A percentile compares a stretch with the other conserved stretches of the same genome.
Conservation (phyloP, 2,888 invertebrate genomes). For the Caenorhabditis virilis region DNA sequence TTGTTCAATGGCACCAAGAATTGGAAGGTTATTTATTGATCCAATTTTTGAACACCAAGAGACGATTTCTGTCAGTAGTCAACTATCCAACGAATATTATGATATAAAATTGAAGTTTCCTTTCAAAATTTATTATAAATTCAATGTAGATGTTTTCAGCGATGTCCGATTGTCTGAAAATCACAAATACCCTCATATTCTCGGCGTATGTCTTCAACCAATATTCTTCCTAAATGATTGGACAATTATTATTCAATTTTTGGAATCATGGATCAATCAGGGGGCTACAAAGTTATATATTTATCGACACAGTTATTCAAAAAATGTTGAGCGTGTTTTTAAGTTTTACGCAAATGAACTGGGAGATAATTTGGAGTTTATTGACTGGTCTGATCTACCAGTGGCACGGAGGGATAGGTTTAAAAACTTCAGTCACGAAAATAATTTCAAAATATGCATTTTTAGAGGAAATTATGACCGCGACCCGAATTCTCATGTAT, state of each 20-base stretch:
- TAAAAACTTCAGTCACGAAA: no score
- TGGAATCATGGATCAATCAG: conserved; percentile 44
- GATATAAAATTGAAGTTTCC: no score
- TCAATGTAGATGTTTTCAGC: conserved; percentile 17
- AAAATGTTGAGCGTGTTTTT: conserved; percentile 14
- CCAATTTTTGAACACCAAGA: background rate
- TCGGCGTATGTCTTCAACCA: conserved; percentile 51
- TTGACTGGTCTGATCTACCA: conserved; percentile 31
- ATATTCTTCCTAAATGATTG: conserved; percentile 40
- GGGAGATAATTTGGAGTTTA: conserved; percentile 18
- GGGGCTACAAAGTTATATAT: conserved; percentile 52
- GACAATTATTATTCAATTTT: conserved; percentile 44
- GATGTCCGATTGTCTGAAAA: conserved; percentile 24
- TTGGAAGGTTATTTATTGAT: conserved; percentile 6
- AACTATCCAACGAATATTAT: conserved; percentile 4
- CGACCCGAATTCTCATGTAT: conserved; percentile 16
- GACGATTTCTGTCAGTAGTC: background rate
- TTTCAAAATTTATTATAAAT: no score
- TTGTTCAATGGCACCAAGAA: conserved; percentile 13
- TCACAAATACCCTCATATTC: conserved; percentile 19
- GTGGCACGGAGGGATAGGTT: background rate
- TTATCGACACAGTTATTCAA: conserved; percentile 36
- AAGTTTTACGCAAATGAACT: conserved; percentile 21
- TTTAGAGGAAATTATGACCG: conserved; percentile 10
- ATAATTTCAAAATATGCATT: no score